Base-by-base conservation (phyloP, 37 sponge, comb jelly and placozoan species). In the Cladorhizidae sp. region DNA sequence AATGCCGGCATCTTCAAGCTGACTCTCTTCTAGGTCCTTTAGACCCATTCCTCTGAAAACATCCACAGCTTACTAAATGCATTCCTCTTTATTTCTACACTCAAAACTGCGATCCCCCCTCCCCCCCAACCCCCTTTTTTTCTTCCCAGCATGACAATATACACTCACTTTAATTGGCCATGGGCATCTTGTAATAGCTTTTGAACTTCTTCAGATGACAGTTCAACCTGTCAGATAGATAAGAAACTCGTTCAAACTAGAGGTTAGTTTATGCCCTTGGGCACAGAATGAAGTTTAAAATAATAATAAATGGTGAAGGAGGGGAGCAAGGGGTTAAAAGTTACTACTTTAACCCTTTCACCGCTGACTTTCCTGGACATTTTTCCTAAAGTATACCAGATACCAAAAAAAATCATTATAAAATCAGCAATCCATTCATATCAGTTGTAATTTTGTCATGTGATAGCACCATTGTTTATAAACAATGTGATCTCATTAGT, bases 151-250 rank as follows among this genome's bases (percentile, higher is more conserved):
- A 67, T 28, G 26, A 37, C 25, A 38, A 67, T 32, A 32, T 31
- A 43, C 1, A 35, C 75, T 64, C 49, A 84, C 85, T 52, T 33
- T 45, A 84, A 42, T 58, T 84, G 57, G 18, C 78, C 79, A 37
- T 78, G 55, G n/a, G 83, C 62, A 25, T 58, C 64, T 29, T 41
- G 42, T 1, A 84, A 25, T 26, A 89, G 62, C 39, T 49, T 70
- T 49, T 73, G 68, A 12, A 89, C 23, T 28, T 89, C 85, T 49
- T 84, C 85, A 64, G 73, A 17, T 7, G 75, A 64, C 52, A 89
- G 68, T 45, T 79, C 56, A 15, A 89, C 90, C 90, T 89, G 43
- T 25, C 3, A 18, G 32, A 12, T 28, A 12, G 61, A 17, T 23
- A 17, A 5, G 12, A 23, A 59, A 59, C n/a, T n/a, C n/a, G n/a